These are phyloP conservation scores for Mayetiola destructor DNA, from an alignment of 2,888 invertebrate genomes.

Conservation along the genomic window DNA sequence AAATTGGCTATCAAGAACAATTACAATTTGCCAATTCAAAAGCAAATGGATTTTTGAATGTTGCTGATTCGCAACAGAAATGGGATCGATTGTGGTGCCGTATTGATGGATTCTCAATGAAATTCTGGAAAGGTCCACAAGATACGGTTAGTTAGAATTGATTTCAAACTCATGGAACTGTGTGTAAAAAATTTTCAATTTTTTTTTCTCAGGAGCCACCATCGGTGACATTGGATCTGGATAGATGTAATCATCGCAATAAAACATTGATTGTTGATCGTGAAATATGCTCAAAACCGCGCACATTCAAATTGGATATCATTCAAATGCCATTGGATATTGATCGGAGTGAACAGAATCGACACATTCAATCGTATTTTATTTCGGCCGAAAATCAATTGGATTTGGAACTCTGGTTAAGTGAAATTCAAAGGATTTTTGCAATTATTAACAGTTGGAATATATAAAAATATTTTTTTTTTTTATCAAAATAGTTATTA, in stretches of 20 bases:
- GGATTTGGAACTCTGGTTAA: conserved; percentile 37
- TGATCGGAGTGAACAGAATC: conserved; percentile 16
- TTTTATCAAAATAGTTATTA: too few species aligned
- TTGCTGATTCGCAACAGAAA: conserved; percentile 33
- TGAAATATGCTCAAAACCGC: conserved; percentile 37
- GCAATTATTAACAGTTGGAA: conserved; percentile 36
- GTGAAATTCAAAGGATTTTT: conserved; percentile 35
- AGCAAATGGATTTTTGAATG: conserved; percentile 38
- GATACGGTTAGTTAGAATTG: conserved; percentile 21
- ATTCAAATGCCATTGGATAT: conserved; percentile 19
- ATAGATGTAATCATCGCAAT: conserved; percentile 25
- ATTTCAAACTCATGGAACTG: background rate
- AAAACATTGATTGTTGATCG: conserved; percentile 31
- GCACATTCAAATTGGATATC: conserved; percentile 32
- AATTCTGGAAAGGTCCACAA: conserved; percentile 39
- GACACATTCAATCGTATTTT: conserved; percentile 26
- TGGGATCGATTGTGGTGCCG: conserved; percentile 45
- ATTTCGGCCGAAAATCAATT: conserved; percentile 37
- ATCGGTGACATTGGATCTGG: conserved; percentile 32
- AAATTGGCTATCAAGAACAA: conserved; percentile 20
- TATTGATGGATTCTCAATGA: conserved; percentile 33
- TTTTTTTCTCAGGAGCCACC: conserved; percentile 21
- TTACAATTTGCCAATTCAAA: conserved; percentile 19
- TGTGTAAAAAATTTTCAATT: background rate
- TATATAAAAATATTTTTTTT: conserved; percentile 16